phyloP scores from a whole-genome alignment of 2,113 vertebrate genomes.

The Nibea albiflora region DNA sequence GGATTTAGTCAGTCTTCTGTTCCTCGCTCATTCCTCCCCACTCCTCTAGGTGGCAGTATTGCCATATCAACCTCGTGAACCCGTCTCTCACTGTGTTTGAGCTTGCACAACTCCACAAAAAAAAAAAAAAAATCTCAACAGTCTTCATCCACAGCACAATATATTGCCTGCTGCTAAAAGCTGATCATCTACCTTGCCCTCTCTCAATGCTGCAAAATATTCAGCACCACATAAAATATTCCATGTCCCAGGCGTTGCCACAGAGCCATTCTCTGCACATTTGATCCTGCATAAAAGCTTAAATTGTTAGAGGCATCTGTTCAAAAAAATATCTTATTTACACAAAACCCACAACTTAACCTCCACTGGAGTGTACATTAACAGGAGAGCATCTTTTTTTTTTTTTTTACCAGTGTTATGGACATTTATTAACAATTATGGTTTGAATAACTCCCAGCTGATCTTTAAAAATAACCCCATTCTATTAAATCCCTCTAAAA shows the following conservation, averaged over 20 bases:
- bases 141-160: constrained; percentile 4
- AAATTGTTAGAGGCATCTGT: not conserved
- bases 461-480: not conserved
- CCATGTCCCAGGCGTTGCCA: constrained; percentile 2
- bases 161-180: constrained; percentile 22
- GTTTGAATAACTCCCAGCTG: not conserved
- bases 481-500: not conserved
- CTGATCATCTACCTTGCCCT: constrained; percentile 24
- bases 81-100: constrained; percentile 24
- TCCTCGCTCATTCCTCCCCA: constrained; percentile 16
- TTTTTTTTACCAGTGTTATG: not conserved
- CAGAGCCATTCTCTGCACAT: not conserved
- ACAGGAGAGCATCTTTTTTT: not conserved
- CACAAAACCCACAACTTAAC: constrained; percentile 14
- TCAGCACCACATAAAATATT: constrained; percentile 17
- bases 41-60: constrained; percentile 83
- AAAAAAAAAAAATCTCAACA: constrained; percentile 20
- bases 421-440: not conserved
- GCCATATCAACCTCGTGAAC: constrained; percentile 69
- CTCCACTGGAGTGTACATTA: not conserved
- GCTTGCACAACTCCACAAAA: constrained; percentile 25
- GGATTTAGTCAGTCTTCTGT: not conserved
- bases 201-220: constrained; percentile 15
- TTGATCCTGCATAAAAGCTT: constrained; percentile 15
- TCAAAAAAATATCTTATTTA: not conserved